Base-by-base conservation (phyloP, 1,140 invertebrate genomes). In the Heliconius hermathena region DNA sequence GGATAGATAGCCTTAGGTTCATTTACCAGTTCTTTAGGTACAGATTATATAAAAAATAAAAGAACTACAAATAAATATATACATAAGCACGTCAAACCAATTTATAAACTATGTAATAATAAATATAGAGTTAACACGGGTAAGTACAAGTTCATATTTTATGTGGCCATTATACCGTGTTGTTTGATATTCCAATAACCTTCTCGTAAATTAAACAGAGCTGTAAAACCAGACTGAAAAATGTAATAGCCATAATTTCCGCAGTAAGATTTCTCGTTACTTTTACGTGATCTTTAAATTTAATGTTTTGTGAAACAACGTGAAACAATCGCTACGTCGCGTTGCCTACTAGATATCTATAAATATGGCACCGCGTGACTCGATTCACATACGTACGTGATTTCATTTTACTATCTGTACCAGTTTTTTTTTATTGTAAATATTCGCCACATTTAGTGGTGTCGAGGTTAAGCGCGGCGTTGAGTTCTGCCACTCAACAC, bases 171-270 rank as follows among this genome's bases (percentile, higher is more conserved):
- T 71, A 26, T 29, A 9, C 74, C 36, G 38, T 49, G 66, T 22
- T 75, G 20, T 76, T 76, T 76, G 38, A 76, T 76, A 70, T 60
- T 70, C 57, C 38, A 76, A 76, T 76, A 76, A 76, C 54, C 60
- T 60, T 76, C 66, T 49, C 74, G 41, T 76, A 76, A 76, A 76
- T 76, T 38, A 75, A 73, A 75, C 52, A 81, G 11, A 75, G 77
- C 72, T 75, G 70, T 81, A 72, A 81, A 81, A 81, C 36, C 33
- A 54, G 73, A 71, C 76, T 78, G 73, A 78, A 74, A 70, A 76
- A 77, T 76, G 52, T 41, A 36, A 78, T 41, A 72, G 52, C 71
- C 22, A 73, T 78, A 78, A 78, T 78, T 54, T 73, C n/a, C 36
- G 20, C 76, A 52, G 36, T 77, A 54, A 70, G 16, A 13, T 66